Conservation (phyloP, 2,888 invertebrate species). For the Euplexia lucipara region DNA sequence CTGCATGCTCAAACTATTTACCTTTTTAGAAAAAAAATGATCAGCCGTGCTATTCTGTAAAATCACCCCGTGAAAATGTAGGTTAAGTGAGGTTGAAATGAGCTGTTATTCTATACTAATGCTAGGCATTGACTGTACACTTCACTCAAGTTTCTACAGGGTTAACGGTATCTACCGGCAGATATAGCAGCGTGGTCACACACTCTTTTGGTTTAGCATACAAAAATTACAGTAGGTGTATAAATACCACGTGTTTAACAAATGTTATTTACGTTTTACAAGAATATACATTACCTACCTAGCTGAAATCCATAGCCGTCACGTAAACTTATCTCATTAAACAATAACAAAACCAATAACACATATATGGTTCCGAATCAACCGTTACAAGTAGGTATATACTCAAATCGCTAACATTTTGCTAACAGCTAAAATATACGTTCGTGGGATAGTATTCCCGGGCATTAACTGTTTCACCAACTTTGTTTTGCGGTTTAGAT, state of each 20-base stretch:
- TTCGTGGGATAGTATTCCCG: slow-evolving; percentile 61
- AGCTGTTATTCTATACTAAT: too few relatives aligned
- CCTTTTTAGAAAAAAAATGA: too few relatives aligned
- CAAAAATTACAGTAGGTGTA: not conserved
- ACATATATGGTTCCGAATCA: slow-evolving; percentile 42
- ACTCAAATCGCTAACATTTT: slow-evolving; percentile 61
- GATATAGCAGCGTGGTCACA: too few relatives aligned
- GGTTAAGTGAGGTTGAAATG: too few relatives aligned
- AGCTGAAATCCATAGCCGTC: slow-evolving; percentile 1
- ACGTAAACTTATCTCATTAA: slow-evolving; percentile 23
- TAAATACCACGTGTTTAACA: not conserved
- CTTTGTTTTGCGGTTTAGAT: slow-evolving; percentile 5
- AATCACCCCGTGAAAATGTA: too few relatives aligned
- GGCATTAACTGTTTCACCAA: slow-evolving; percentile 55
- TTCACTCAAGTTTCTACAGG: too few relatives aligned
- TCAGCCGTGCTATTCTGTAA: too few relatives aligned
- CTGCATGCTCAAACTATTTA: too few relatives aligned
- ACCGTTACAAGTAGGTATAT: slow-evolving; percentile 46
- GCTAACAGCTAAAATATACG: slow-evolving; percentile 65
- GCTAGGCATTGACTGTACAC: too few relatives aligned
- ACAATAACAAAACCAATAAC: slow-evolving; percentile 46
- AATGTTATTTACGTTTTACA: not conserved
- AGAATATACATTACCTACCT: slow-evolving; percentile 3
- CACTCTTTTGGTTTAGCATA: too few relatives aligned
- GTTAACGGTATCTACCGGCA: too few relatives aligned